A percentile compares a stretch with the other conserved stretches of the same genome.
Conservation (phyloP, 2,113 vertebrate genomes). For the Zingel zingel region DNA sequence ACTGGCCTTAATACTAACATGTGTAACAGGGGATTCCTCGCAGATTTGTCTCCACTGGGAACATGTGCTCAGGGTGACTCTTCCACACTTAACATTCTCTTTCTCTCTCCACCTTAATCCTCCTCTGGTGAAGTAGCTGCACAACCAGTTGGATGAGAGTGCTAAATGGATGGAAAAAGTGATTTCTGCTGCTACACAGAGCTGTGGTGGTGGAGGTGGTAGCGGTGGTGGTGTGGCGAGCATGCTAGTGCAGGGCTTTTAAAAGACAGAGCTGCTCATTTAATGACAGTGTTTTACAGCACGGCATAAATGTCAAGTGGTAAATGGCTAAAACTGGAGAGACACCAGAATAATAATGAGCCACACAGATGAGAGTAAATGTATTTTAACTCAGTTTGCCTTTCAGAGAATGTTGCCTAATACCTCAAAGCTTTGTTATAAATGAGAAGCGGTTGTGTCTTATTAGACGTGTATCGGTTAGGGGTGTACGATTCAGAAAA, state of each 20-base stretch:
- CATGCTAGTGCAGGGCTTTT: slow-evolving; percentile 48
- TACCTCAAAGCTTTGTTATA: background rate
- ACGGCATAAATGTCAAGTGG: slow-evolving; percentile 62
- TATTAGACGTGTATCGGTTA: too few species aligned
- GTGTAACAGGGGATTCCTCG: slow-evolving; percentile 13
- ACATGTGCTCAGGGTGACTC: slow-evolving; percentile 46
- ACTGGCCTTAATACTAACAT: slow-evolving; percentile 5
- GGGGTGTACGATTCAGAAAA: too few species aligned
- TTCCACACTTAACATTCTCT: slow-evolving; percentile 22
- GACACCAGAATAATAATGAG: slow-evolving; percentile 58
- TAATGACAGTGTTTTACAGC: slow-evolving; percentile 70
- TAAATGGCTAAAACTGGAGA: slow-evolving; percentile 59
- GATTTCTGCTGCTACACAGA: slow-evolving; percentile 48
- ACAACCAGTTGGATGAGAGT: slow-evolving; percentile 23
- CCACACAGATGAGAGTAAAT: slow-evolving; percentile 18
- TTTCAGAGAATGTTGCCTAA: background rate
- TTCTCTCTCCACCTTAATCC: slow-evolving; percentile 34
- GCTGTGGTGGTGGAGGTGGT: background rate
- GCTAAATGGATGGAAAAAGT: slow-evolving; percentile 62
- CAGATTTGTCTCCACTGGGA: slow-evolving; percentile 38
- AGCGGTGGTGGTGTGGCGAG: slow-evolving; percentile 17
- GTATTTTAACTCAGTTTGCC: background rate
- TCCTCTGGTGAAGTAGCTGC: slow-evolving; percentile 20
- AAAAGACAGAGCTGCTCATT: slow-evolving; percentile 47
- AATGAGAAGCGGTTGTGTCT: background rate